A percentile compares a stretch with the other conserved stretches of the same genome.
Evolutionary conservation across 2,797 vertebrate species (phyloP).

Genomic region (Cynodonichthys magdalenae): DNA sequence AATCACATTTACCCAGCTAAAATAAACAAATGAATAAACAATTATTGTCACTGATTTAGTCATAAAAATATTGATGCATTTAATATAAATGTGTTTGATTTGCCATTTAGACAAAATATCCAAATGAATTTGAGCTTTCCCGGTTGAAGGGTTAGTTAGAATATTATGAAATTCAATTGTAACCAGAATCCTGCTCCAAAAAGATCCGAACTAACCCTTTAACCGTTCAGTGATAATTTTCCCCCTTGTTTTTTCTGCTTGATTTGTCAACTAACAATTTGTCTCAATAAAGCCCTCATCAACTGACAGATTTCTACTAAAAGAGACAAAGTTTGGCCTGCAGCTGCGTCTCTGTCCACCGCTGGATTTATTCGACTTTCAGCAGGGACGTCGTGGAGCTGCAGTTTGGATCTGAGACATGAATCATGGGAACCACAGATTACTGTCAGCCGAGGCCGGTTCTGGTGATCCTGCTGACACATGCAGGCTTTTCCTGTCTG

Average conservation of each 20-base stretch:
- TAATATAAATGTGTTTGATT: constrained; percentile 1
- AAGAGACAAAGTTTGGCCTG: constrained; percentile 31
- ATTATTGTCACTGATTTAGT: background rate
- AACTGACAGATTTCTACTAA: constrained; percentile 51
- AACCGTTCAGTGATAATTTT: constrained; percentile 21
- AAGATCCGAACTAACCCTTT: no score
- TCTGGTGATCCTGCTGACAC: constrained; percentile 13
- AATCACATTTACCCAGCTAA: constrained; percentile 18
- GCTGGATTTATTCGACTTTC: constrained; percentile 33
- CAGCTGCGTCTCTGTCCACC: constrained; percentile 38
- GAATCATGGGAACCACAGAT: constrained; percentile 27
- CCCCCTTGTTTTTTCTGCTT: constrained; percentile 13
- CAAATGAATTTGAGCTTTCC: no score
- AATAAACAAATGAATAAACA: background rate
- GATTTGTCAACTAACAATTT: constrained; percentile 36
- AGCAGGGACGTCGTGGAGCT: constrained; percentile 33
- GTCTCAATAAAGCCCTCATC: constrained; percentile 51
- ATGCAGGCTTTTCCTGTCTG: constrained; percentile 13
- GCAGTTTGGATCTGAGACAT: constrained; percentile 31
- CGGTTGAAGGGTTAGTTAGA: no score
- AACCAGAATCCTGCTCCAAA: no score
- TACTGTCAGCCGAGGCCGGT: constrained; percentile 29
- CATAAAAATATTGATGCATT: background rate
- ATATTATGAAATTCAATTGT: no score
- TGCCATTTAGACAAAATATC: background rate